A percentile compares a stretch with the other conserved stretches of the same genome.
Conservation (phyloP, 2,797 vertebrate species). For the Apodemus agrarius region DNA sequence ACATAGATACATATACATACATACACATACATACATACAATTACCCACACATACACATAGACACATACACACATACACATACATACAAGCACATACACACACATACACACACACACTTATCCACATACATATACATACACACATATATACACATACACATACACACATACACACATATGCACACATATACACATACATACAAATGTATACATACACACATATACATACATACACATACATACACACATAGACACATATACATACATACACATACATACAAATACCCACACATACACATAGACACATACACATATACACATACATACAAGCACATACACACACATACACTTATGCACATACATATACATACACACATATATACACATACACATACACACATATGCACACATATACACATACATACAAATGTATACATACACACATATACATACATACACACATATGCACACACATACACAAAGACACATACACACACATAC, state of each 20-base stretch:
- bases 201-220: background rate
- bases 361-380: background rate
- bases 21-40: too few relatives aligned
- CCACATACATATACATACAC: background rate
- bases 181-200: background rate
- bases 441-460: too few relatives aligned
- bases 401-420: rapidly evolving
- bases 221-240: too few relatives aligned
- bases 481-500: too few relatives aligned
- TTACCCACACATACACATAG: background rate
- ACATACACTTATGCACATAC: background rate
- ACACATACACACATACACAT: too few relatives aligned
- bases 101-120: too few relatives aligned
- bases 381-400: too few relatives aligned
- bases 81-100: too few relatives aligned
- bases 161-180: too few relatives aligned
- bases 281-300: background rate
- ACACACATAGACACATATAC: rapidly evolving
- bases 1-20: rapidly evolving
- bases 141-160: background rate
- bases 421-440: rapidly evolving
- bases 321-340: background rate
- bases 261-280: too few relatives aligned
- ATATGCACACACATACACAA: background rate
- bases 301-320: too few relatives aligned